Base-by-base conservation (phyloP, 2,113 vertebrate genomes). In the Micromys minutus region DNA sequence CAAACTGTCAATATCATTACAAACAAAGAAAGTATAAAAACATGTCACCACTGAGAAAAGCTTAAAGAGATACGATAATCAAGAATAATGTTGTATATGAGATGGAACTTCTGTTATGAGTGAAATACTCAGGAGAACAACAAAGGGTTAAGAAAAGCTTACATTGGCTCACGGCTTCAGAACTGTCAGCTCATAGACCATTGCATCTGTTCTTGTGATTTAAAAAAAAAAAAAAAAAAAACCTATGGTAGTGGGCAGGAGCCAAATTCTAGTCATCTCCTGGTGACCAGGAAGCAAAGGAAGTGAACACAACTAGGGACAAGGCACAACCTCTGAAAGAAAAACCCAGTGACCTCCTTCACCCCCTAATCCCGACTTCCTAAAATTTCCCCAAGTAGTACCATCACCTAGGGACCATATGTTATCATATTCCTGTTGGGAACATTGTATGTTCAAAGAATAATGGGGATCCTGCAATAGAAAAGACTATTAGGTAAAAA, bases 401-500 rank as follows among this genome's bases (percentile, higher is more conserved):
- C 4, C 39, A 65, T 29, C 29, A 63, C 39, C 85, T 71, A 52
- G 42, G 15, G 67, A 69, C 36, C 22, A 72, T 39, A 11, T 24
- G 11, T 39, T 42, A 50, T 57, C 12, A 55, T 21, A 72, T 12
- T 52, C 36, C 47, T n/a, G 7, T 29, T 34, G 8, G 36, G 50
- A 52, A 39, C 67, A 42, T 19, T 55, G 50, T 22, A 29, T 71
- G 26, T 55, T 72, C 12, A 55, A 87, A 55, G 7, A 34, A 71
- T 55, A 71, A 39, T 36, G 36, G 52, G 52, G 31, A 63, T 69
- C 67, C 67, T 65, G n/a, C 34, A 94, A 93, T 10, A 59, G 84
- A 93, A 71, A 92, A 87, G 69, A 45, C 42, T 47, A 79, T 42
- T 45, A 80, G 31, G 47, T 57, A 69, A 52, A 94, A 86, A 93